Percentiles rank a stretch among this genome's conserved stretches.
Conservation (phyloP, 2,797 vertebrate species). For the Sebastes glaucus region DNA sequence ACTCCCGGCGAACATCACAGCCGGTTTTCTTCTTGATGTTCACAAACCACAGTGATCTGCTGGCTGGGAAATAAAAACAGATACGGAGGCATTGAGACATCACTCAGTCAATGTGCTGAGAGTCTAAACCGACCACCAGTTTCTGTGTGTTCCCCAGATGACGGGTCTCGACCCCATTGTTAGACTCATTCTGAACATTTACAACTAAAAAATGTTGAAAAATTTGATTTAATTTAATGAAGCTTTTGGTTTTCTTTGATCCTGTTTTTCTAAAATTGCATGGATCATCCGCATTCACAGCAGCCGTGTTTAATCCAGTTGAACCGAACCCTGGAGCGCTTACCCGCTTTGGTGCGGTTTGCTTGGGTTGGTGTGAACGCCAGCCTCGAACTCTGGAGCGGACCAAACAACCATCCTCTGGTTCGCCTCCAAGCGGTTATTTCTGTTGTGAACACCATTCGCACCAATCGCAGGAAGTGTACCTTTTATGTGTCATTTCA, state of each 20-base stretch:
- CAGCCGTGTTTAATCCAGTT: no score
- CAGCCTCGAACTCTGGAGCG: no score
- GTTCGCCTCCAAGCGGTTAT: no score
- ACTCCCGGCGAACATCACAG: constrained; percentile 20
- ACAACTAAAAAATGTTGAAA: neutral
- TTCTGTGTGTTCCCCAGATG: constrained; percentile 14
- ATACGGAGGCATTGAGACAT: constrained; percentile 35
- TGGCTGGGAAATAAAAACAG: constrained; percentile 26
- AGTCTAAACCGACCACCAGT: constrained; percentile 1
- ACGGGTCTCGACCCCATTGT: neutral
- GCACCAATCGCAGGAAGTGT: no score
- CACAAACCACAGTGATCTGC: constrained; percentile 27
- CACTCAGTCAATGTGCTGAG: constrained; percentile 16
- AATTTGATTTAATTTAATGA: neutral
- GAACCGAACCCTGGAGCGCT: no score
- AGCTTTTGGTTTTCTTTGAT: neutral
- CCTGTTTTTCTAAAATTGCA: neutral
- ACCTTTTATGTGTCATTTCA: no score
- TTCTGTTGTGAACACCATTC: no score
- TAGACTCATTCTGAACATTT: neutral
- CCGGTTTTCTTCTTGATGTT: constrained; percentile 27
- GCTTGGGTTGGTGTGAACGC: no score
- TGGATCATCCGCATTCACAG: neutral
- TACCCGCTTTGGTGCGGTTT: no score
- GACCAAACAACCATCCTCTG: no score